Base-by-base conservation (phyloP, 2,797 vertebrate genomes). In the Pseudopleuronectes americanus region DNA sequence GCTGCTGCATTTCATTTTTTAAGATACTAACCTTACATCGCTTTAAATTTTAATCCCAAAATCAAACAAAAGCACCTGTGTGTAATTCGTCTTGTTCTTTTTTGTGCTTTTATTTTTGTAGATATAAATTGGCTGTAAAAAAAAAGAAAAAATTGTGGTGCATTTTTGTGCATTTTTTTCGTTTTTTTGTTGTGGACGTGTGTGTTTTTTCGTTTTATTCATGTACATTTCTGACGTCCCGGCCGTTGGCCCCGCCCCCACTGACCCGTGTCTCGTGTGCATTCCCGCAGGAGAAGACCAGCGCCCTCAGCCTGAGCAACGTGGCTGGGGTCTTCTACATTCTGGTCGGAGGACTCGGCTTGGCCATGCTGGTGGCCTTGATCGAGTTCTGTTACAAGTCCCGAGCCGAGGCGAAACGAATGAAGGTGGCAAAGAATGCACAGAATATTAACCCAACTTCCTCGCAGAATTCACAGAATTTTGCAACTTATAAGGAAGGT, bases 401-500 rank as follows among this genome's bases (percentile, higher is more conserved):
- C 68, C 95, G 98, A 96, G 97, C 97, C 67, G 98, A 99, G 94
- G 98, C 98, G 38, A 99, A 99, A 94, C 95, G 98, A 96, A 98
- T 99, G 97, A 99, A 99, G 96, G 98, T 99, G 97, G 97, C 98
- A 97, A 99, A 99, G 97, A 99, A 96, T 93, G 96, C 97, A 96
- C 98, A 99, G 96, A 99, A 96, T 95, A 97, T 99, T 98, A 99
- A 99, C 90, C 98, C 98, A 96, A 96, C 97, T 98, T 99, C 97
- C 96, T 99, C 97, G 79, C 98, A 99, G 97, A 99, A 99, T 97
- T 99, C 98, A 88, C 98, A 99, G 97, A 99, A 99, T 97, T 99
- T 99, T 98, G 98, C 98, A 95, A 99, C 98, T 96, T 99, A 99
- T 96, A 99, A 99, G 98, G 98, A 99, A 99, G 98, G 98, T 98